Base-by-base conservation (phyloP, 2,888 invertebrate genomes). In the Eledona agricola region DNA sequence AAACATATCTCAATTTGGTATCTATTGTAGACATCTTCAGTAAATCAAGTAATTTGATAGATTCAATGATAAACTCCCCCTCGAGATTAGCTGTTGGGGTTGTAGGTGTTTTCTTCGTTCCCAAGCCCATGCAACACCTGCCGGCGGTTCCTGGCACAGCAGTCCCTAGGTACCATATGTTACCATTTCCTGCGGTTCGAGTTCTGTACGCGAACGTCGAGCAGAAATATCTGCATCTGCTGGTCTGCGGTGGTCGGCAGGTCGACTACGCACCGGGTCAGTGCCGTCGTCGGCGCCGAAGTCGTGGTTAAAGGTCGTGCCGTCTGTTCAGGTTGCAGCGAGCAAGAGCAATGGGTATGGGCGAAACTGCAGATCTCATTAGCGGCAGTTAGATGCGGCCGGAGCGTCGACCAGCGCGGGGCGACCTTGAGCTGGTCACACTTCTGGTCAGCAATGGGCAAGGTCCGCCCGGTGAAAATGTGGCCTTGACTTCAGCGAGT, bases 381-480 rank as follows among this genome's bases (percentile, higher is more conserved):
- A 64, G 62, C 64, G 55, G 63, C 53, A 58, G 63, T 62, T 62
- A 57, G 60, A 58, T 52, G 53, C 29, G 40, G 49, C 57, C 55
- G 56, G 61, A 64, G 58, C 65, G 62, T 60, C 65, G 63, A 63
- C 64, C 64, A 64, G 55, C 60, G 62, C 55, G 56, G 55, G 31
- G 53, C 69, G 74, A 68, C 74, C 73, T 73, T 73, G 73, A 68
- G 72, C 71, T 72, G 72, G 73, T 72, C 73, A 72, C 72, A 72
- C 71, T 72, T 71, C 71, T 72, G 72, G 69, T 70, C 68, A 67
- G 71, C 70, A 65, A 64, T 71, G 70, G 68, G 66, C 72, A 73
- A 73, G 73, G 74, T 73, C 73, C 73, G 72, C 69, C 70, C 65
- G 70, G 71, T 72, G 73, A 73, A 74, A 73, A 72, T 72, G 62